Evolutionary conservation across 1,140 invertebrate species (phyloP), one percentile per base, ranked within the genome.

Genomic region (Drosophila ambigua): DNA sequence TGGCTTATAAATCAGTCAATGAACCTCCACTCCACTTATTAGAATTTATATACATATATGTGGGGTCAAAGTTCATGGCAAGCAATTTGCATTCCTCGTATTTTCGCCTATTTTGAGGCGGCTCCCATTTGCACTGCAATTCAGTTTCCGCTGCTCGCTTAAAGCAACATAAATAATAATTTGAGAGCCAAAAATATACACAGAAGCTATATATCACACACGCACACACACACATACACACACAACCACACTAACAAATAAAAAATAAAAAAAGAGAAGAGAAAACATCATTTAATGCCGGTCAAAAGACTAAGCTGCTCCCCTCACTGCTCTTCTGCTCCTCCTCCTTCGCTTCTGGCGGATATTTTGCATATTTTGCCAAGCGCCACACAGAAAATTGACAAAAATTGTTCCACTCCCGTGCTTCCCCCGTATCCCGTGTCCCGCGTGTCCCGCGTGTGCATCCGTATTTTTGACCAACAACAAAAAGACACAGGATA

Each of bases 341-440:
- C 44, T 2, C 24, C 45, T 4, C 15, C 41, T 9, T 2, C n/a
- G 15, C 20, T 16, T 8, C 5, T 20, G 43, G 31, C 62, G 58
- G 57, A 60, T 65, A 77, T 81, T 80, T 80, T 74, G 52, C 53
- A 82, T 77, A 61, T 71, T 71, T 79, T 43, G 55, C 31, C 43
- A 49, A 53, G 63, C 55, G 58, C 50, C 58, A 48, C 44, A 52
- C 53, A 52, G 48, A 52, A 68, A 72, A 72, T 72, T 63, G 68
- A 72, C 67, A 51, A 26, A 72, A 64, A 72, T 51, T 60, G 50
- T 62, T 39, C 13, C 35, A 39, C 35, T 39, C 4, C 35, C 4
- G 11, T 39, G 9, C 8, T n/a, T n/a, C n/a, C n/a, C 28, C 26
- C 28, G 28, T 31, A 6, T 2, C 20, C 20, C 20, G 20, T 20